These are phyloP conservation scores for Ips typographus DNA, from an alignment of 1,140 invertebrate species.

Conservation along the genomic window DNA sequence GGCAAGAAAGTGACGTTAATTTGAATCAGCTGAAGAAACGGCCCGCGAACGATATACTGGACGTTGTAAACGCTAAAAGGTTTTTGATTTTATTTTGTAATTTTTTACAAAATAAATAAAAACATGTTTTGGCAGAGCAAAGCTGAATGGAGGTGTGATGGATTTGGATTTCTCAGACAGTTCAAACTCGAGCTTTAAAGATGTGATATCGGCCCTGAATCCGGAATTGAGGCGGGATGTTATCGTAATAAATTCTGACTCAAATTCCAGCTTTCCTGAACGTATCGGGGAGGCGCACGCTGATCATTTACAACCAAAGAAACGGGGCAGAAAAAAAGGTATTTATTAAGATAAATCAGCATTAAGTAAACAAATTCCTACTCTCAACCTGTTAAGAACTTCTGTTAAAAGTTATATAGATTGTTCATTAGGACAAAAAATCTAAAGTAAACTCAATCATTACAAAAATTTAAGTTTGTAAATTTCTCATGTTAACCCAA, in stretches of 20 bases:
- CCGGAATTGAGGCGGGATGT: conserved; percentile 37
- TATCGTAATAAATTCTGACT: conserved; percentile 51
- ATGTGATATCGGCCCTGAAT: conserved; percentile 37
- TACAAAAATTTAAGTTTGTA: no score
- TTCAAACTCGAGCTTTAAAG: conserved; percentile 51
- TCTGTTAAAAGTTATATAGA: no score
- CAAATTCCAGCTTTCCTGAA: conserved; percentile 50
- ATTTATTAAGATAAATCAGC: neutral
- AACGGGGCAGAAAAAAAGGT: conserved; percentile 68
- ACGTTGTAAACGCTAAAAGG: conserved; percentile 35
- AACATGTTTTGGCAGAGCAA: conserved; percentile 26
- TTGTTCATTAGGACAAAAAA: no score
- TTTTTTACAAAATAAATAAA: neutral
- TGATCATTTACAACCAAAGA: conserved; percentile 55
- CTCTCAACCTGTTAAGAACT: no score
- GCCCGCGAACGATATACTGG: conserved; percentile 31
- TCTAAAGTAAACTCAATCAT: no score
- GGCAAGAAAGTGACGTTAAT: conserved; percentile 30
- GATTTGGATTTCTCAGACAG: conserved; percentile 50
- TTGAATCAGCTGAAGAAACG: conserved; percentile 39
- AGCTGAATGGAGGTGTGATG: conserved; percentile 43
- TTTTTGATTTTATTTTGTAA: conserved; percentile 1
- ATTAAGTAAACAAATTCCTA: no score
- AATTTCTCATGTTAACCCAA: no score
- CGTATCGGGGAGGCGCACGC: conserved; percentile 39